These are phyloP conservation scores for Chanos chanos DNA, from an alignment of 2,797 vertebrate genomes.

Conservation along the genomic window DNA sequence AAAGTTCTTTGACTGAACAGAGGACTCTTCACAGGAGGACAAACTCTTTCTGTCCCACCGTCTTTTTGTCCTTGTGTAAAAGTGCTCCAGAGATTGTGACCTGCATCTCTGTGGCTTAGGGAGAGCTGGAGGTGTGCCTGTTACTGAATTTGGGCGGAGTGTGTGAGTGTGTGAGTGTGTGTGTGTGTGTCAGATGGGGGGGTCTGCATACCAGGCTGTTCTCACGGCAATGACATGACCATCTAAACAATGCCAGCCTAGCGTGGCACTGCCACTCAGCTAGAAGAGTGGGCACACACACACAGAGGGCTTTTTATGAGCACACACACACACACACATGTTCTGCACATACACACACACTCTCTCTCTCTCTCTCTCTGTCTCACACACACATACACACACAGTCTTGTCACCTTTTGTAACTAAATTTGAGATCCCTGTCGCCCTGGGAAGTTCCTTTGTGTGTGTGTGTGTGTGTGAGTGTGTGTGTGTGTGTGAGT, in stretches of 20 bases:
- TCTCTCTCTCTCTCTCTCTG: not conserved
- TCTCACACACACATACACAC: not conserved
- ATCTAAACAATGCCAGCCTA: slow-evolving; percentile 72
- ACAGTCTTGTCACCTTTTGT: slow-evolving; percentile 30
- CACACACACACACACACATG: slow-evolving; percentile 28
- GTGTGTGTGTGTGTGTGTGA: no score
- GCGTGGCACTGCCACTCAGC: slow-evolving; percentile 56
- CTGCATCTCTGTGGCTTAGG: no score
- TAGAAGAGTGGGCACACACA: slow-evolving; percentile 23
- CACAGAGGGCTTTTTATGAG: slow-evolving; percentile 80
- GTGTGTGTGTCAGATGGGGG: slow-evolving; percentile 45
- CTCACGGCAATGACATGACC: slow-evolving; percentile 77
- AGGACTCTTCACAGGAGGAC: no score
- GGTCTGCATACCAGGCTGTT: slow-evolving; percentile 73
- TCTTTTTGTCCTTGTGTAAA: no score
- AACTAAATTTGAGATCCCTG: slow-evolving; percentile 37
- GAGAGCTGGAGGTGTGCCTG: slow-evolving; percentile 44
- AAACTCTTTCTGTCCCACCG: no score
- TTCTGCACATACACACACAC: not conserved
- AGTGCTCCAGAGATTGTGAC: no score
- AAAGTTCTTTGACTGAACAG: no score
- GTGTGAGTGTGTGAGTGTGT: slow-evolving; percentile 11
- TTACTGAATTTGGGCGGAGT: not conserved
- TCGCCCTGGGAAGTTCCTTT: not conserved
- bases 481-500: no score